A percentile compares a stretch with the other conserved stretches of the same genome.
Evolutionary conservation across 1,140 invertebrate species (phyloP).

Genomic region (Drosophila nigromelanica): DNA sequence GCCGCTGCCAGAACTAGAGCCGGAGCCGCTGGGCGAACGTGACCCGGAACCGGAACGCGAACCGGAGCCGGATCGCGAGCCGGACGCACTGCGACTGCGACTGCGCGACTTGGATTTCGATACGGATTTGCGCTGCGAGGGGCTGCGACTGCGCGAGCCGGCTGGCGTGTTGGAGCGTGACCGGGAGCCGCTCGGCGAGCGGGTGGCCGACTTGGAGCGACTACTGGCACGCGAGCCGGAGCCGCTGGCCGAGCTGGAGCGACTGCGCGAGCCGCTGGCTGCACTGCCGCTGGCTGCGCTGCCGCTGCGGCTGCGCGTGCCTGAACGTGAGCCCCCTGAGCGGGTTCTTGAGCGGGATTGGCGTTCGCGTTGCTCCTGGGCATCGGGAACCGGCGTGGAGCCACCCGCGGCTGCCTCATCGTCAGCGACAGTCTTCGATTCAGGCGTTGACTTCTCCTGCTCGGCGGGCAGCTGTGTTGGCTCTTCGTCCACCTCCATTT

Average conservation of each 20-base stretch:
- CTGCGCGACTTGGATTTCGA: slow-evolving; percentile 63
- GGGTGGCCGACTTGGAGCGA: slow-evolving; percentile 78
- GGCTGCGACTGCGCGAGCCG: slow-evolving; percentile 64
- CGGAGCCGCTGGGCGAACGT: slow-evolving; percentile 68
- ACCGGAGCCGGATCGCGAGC: slow-evolving; percentile 59
- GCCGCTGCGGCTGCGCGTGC: slow-evolving; percentile 64
- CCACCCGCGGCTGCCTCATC: slow-evolving; percentile 79
- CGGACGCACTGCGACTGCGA: slow-evolving; percentile 52
- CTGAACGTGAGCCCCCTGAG: slow-evolving; percentile 55
- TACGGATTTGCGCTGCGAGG: slow-evolving; percentile 48
- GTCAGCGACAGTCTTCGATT: slow-evolving; percentile 66
- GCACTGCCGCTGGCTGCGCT: slow-evolving; percentile 36
- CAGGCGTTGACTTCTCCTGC: slow-evolving; percentile 22
- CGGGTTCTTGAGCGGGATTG: slow-evolving; percentile 73
- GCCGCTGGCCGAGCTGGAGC: slow-evolving; percentile 80
- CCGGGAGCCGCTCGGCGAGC: slow-evolving; percentile 77
- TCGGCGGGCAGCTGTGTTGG: slow-evolving; percentile 78
- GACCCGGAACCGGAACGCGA: slow-evolving; percentile 82
- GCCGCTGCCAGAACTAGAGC: slow-evolving; percentile 71
- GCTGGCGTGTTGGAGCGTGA: slow-evolving; percentile 50
- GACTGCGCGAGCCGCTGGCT: slow-evolving; percentile 43
- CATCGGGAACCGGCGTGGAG: slow-evolving; percentile 80
- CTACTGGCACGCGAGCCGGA: slow-evolving; percentile 67
- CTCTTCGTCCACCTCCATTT: slow-evolving; percentile 89
- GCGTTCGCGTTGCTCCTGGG: slow-evolving; percentile 76